These are phyloP conservation scores for Scomber japonicus DNA, from an alignment of 2,113 vertebrate species.

Conservation along the genomic window DNA sequence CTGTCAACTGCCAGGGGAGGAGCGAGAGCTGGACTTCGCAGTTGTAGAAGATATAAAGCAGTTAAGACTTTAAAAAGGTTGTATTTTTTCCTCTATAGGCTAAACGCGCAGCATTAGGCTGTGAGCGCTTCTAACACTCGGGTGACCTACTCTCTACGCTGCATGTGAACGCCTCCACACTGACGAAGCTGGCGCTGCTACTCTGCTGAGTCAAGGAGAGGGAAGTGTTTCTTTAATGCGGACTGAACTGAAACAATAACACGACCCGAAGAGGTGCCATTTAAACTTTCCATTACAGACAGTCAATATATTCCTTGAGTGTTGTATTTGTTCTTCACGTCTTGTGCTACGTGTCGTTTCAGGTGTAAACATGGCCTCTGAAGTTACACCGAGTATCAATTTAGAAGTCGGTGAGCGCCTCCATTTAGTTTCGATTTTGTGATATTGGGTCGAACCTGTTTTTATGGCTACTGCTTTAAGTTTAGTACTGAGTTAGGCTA, in stretches of 20 bases:
- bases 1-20: neutral
- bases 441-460: no score
- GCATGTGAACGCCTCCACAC: no score
- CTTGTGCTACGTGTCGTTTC: constrained; percentile 11
- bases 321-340: no score
- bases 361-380: constrained; percentile 58
- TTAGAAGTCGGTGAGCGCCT: constrained; percentile 62
- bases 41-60: fast-evolving
- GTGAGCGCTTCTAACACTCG: no score
- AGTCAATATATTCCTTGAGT: neutral
- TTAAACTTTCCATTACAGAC: neutral
- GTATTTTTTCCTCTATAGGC: neutral
- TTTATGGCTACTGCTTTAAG: no score
- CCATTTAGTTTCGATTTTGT: constrained; percentile 47
- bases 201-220: neutral
- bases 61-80: neutral
- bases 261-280: constrained; percentile 2
- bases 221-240: neutral
- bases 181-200: no score
- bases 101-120: no score
- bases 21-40: neutral
- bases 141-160: no score
- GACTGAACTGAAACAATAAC: neutral
- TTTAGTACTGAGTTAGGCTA: neutral
- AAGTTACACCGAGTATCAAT: neutral